These are phyloP conservation scores for Zaprionus lachaisei DNA, from an alignment of 1,140 invertebrate genomes.

Conservation along the genomic window DNA sequence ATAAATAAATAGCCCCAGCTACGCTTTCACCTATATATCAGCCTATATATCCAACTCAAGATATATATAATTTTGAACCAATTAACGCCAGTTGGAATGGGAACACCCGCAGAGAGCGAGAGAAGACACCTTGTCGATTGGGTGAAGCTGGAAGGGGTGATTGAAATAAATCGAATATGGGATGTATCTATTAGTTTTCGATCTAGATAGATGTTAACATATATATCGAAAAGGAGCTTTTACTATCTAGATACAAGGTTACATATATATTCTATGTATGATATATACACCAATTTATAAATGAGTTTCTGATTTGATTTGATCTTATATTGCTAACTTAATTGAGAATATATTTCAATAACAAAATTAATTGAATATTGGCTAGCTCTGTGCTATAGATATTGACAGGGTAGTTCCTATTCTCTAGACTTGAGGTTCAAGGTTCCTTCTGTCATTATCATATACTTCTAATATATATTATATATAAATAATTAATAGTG, in stretches of 20 bases:
- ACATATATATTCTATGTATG: neutral
- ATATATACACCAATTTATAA: neutral
- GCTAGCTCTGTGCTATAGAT: neutral
- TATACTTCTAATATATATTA: neutral
- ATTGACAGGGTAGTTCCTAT: neutral
- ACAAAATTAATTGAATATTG: too few species aligned
- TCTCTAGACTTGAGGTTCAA: neutral
- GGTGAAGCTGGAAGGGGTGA: neutral
- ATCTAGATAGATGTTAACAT: neutral
- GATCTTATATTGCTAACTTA: too few species aligned
- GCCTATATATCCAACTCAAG: neutral
- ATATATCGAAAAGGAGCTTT: neutral
- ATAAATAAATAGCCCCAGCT: constrained; percentile 61
- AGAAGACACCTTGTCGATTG: constrained; percentile 5
- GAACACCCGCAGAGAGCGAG: constrained; percentile 48
- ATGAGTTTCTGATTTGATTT: neutral
- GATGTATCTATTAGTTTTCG: neutral
- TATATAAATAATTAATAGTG: too few species aligned
- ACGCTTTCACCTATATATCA: constrained; percentile 6
- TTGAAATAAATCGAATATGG: too few species aligned
- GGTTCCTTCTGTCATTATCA: neutral
- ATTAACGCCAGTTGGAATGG: constrained; percentile 53
- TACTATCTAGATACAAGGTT: neutral
- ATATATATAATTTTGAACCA: constrained; percentile 51
- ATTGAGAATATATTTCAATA: too few species aligned